Conservation (phyloP, 2,113 vertebrate genomes). For the Bubo bubo region DNA sequence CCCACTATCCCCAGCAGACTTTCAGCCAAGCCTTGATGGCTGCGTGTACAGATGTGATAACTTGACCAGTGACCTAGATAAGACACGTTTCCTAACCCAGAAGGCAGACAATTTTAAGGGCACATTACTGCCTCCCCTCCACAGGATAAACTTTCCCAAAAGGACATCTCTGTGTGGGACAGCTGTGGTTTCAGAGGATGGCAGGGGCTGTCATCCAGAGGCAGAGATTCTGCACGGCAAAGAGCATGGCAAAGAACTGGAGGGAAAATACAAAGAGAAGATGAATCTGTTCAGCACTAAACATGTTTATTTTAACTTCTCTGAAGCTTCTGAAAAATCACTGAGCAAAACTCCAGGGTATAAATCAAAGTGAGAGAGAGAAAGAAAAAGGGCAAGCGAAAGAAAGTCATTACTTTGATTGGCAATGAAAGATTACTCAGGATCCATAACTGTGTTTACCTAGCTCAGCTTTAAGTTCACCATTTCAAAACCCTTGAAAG, state of each 20-base stretch:
- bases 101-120: neutral
- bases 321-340: slow-evolving; percentile 55
- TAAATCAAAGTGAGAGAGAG: slow-evolving; percentile 60
- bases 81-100: neutral
- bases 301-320: slow-evolving; percentile 61
- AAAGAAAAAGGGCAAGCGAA: slow-evolving; percentile 16
- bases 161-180: neutral
- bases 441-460: slow-evolving; percentile 41
- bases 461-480: neutral
- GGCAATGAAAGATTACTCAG: slow-evolving; percentile 41
- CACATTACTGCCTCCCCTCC: neutral
- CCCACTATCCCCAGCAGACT: neutral
- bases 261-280: slow-evolving; percentile 41
- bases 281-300: slow-evolving; percentile 36
- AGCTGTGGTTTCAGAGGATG: neutral
- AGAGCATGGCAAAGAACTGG: neutral
- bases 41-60: neutral
- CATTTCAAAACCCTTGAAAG: neutral
- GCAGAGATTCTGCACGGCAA: neutral
- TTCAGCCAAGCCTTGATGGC: neutral
- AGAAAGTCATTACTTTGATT: slow-evolving; percentile 57
- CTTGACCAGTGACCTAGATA: neutral
- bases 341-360: slow-evolving; percentile 45
- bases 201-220: neutral
- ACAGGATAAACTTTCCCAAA: neutral